A percentile compares a stretch with the other conserved stretches of the same genome.
Conservation (phyloP, 1,140 invertebrate genomes). For the Homalodisca vitripennis region DNA sequence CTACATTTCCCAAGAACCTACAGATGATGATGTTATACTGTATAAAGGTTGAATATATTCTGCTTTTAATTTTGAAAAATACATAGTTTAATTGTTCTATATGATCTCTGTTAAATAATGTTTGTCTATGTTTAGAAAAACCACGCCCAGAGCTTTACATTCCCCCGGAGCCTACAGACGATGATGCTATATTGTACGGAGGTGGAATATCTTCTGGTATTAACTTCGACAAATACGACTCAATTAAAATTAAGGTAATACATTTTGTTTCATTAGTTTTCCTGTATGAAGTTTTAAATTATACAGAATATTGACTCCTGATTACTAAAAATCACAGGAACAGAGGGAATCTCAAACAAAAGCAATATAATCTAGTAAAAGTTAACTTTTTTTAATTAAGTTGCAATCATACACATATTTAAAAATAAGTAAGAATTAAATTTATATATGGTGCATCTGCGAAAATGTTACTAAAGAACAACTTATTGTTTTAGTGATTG, state of each 20-base stretch:
- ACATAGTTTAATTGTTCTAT: not conserved
- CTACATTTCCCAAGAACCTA: not conserved
- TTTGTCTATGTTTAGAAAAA: constrained; percentile 47
- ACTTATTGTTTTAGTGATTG: too few species aligned
- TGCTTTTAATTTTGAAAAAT: not conserved
- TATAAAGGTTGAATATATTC: constrained; percentile 49
- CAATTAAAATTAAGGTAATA: constrained; percentile 78
- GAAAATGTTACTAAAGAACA: too few species aligned
- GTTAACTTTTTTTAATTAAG: too few species aligned
- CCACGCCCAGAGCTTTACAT: constrained; percentile 67
- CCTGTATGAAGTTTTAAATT: too few species aligned
- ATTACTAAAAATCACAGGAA: too few species aligned
- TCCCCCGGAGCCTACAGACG: constrained; percentile 70
- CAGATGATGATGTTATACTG: constrained; percentile 57
- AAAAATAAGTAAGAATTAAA: too few species aligned
- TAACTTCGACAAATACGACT: constrained; percentile 86
- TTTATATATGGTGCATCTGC: too few species aligned
- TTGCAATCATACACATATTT: too few species aligned
- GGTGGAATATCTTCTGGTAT: constrained; percentile 73
- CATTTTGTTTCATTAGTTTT: too few species aligned
- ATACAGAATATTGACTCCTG: too few species aligned
- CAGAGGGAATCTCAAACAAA: too few species aligned
- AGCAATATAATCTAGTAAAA: too few species aligned
- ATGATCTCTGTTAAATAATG: not conserved
- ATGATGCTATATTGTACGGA: constrained; percentile 70